Evolutionary conservation across 1,140 invertebrate genomes (phyloP), one percentile per base, ranked within the genome.

Genomic region (Ditylenchus dipsaci): DNA sequence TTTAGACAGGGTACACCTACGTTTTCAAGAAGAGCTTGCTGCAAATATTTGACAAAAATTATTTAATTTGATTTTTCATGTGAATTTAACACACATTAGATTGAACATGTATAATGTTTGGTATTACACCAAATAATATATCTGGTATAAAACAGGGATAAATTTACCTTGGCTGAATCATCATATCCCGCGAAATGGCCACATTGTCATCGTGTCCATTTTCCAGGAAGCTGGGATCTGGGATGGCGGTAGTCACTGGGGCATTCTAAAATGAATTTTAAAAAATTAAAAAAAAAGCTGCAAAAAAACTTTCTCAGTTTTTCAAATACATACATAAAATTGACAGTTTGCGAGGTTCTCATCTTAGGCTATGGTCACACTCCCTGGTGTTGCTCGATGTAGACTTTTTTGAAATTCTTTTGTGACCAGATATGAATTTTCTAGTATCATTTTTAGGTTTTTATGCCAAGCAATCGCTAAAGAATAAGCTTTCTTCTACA

Each of bases 121-220:
- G 15, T 47, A 47, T 15, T 47, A 47, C 45, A 47, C 21, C 21
- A 47, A 47, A 47, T 47, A n/a, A n/a, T n/a, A n/a, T n/a, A n/a
- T n/a, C n/a, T n/a, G n/a, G n/a, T n/a, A n/a, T n/a, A n/a, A 60
- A 29, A 38, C 3, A 38, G 33, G 33, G 33, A 38, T 3, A 38
- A 59, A 61, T 56, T 38, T 67, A 83, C 80, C 81, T 82, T 42
- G 80, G 80, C 43, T 81, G 76, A 17, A 77, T 68, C 21, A 74
- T 58, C 47, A 79, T 67, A 57, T 76, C 77, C 21, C 74, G 74
- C 60, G 75, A 78, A 38, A 80, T 56, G 13, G 70, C 60, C 38
- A 76, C 69, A 63, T 81, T 80, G 62, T 81, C 79, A 56, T 77
- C 75, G 21, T 72, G 61, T 8, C 68, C 64, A 47, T 78, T 73